phyloP scores from a whole-genome alignment of 2,888 invertebrate genomes.

The Tipula lateralis region DNA sequence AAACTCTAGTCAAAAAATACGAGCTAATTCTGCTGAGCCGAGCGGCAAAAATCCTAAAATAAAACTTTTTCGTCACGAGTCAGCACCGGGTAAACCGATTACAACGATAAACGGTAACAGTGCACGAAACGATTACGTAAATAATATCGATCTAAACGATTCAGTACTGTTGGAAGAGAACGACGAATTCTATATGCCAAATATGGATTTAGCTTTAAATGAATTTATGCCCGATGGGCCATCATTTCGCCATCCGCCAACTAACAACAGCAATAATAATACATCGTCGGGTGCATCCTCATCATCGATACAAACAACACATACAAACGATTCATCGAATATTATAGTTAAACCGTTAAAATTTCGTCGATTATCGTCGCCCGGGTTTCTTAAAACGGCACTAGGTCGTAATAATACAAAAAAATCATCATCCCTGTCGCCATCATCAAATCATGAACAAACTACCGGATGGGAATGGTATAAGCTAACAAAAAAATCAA shows the following conservation, averaged over 20 bases:
- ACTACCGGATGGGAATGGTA: slow-evolving; percentile 50
- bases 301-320: neutral
- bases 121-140: neutral
- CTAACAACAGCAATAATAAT: slow-evolving; percentile 35
- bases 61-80: slow-evolving; percentile 49
- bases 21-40: slow-evolving; percentile 25
- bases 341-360: slow-evolving; percentile 42
- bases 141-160: slow-evolving; percentile 46
- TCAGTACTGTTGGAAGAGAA: slow-evolving; percentile 56
- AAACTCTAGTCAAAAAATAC: slow-evolving; percentile 40
- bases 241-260: slow-evolving; percentile 44
- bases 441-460: slow-evolving; percentile 40
- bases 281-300: neutral
- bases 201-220: slow-evolving; percentile 49
- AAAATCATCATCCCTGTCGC: slow-evolving; percentile 35
- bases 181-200: slow-evolving; percentile 52
- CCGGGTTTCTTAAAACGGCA: slow-evolving; percentile 55
- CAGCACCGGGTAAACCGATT: slow-evolving; percentile 40
- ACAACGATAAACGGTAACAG: slow-evolving; percentile 44
- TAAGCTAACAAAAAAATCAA: slow-evolving; percentile 42
- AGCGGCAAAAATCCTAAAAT: slow-evolving; percentile 36
- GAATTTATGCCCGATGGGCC: slow-evolving; percentile 49
- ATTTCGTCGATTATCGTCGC: slow-evolving; percentile 55
- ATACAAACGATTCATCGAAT: neutral
- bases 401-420: slow-evolving; percentile 51